Conservation (phyloP, 1,140 invertebrate genomes). For the Ptiloglossa arizonensis region DNA sequence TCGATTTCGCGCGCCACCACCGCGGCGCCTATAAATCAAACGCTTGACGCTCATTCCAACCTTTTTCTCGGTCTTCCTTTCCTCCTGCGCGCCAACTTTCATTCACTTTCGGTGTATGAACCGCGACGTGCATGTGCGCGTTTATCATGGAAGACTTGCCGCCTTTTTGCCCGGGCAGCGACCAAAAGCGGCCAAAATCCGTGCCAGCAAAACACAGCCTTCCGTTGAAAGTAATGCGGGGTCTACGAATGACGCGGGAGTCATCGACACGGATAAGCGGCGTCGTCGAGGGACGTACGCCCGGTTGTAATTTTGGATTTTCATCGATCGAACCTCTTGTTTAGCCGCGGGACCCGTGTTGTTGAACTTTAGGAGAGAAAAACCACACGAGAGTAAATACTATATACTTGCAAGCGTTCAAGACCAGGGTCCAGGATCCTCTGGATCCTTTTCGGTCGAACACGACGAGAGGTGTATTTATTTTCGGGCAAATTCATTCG, state of each 20-base stretch:
- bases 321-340: too few species aligned
- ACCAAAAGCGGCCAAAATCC: constrained; percentile 16
- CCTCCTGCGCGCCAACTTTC: constrained; percentile 33
- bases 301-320: not conserved
- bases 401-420: too few species aligned
- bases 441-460: too few species aligned
- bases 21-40: constrained; percentile 52
- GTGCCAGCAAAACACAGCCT: constrained; percentile 24
- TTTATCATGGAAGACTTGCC: constrained; percentile 28
- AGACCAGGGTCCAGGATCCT: too few species aligned
- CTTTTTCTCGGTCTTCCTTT: constrained; percentile 26
- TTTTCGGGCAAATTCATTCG: too few species aligned
- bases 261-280: not conserved
- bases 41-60: constrained; percentile 44
- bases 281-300: not conserved
- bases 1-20: constrained; percentile 26
- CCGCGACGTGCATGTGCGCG: constrained; percentile 9
- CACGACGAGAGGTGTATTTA: too few species aligned
- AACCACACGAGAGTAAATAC: too few species aligned
- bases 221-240: constrained; percentile 15
- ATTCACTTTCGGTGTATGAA: constrained; percentile 37
- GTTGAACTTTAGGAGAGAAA: too few species aligned
- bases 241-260: constrained; percentile 8
- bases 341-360: too few species aligned
- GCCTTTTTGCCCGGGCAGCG: constrained; percentile 4